Evolutionary conservation across 2,888 invertebrate genomes (phyloP).

Genomic region (Pyrrhia umbra): DNA sequence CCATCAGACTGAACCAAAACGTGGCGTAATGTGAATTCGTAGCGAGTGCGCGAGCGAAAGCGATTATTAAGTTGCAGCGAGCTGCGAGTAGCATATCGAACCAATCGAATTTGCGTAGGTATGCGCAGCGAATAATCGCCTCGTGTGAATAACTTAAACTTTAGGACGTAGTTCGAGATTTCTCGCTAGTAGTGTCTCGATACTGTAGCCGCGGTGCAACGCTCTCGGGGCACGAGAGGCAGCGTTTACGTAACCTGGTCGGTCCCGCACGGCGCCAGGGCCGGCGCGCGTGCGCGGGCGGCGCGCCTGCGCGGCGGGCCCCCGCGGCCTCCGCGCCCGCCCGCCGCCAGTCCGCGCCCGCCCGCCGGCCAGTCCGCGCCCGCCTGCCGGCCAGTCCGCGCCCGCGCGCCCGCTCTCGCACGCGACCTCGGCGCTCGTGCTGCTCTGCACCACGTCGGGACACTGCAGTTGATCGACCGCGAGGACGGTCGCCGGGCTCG

Average conservation of each 20-base stretch:
- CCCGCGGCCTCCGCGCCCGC: conserved; percentile 32
- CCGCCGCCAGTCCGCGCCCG: conserved; percentile 32
- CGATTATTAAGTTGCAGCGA: no score
- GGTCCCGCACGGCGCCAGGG: conserved; percentile 33
- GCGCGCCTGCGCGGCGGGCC: conserved; percentile 46
- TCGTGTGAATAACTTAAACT: no score
- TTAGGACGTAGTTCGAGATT: not conserved
- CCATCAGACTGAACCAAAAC: no score
- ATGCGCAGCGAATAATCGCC: no score
- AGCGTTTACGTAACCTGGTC: conserved; percentile 10
- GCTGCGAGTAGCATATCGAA: no score
- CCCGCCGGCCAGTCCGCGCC: conserved; percentile 41
- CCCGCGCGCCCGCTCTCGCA: conserved; percentile 3
- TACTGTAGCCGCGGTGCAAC: not conserved
- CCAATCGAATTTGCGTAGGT: no score
- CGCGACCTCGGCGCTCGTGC: conserved; percentile 32
- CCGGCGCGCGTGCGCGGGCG: conserved; percentile 16
- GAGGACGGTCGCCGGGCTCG: not conserved
- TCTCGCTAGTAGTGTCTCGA: not conserved
- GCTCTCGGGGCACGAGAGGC: not conserved
- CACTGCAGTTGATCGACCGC: no score
- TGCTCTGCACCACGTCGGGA: conserved; percentile 18
- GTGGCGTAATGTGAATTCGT: no score
- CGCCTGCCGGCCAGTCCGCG: conserved; percentile 18
- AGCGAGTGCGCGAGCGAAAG: no score